Base-by-base conservation (phyloP, 2,113 vertebrate species). In the Oriolus oriolus region DNA sequence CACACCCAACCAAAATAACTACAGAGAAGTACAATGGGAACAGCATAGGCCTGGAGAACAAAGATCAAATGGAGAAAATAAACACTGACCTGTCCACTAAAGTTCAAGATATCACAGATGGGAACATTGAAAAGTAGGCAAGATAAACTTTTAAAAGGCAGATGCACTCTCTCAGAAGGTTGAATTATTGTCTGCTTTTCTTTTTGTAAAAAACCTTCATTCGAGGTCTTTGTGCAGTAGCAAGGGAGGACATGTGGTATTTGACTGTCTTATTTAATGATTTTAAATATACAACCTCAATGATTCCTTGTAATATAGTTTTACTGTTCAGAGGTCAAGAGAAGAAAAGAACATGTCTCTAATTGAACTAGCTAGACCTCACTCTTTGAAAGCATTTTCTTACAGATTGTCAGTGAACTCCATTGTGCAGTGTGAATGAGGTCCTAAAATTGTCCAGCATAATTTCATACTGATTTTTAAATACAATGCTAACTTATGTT, bases 1-100 rank as follows among this genome's bases (percentile, higher is more conserved):
- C 96, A 12, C 95, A 96, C 18, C 96, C 97, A 88, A 93, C 95
- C 54, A 98, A 96, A 95, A 93, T 97, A 86, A 97, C 97, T 44
- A 98, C 97, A 22, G 98, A 98, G 84, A 97, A 97, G 68, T 97
- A 96, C 96, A 99, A 99, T 65, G 99, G 98, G 60, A 99, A 96
- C 87, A 98, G 90, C 83, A 78, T 97, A 69, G 79, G 39, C 56
- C 92, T 97, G 78, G 98, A 98, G 75, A 98, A 96, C 56, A 98
- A 97, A 73, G 97, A 97, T 75, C 74, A 95, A 18, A 84, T 78
- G 18, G 97, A 96, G 64, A 98, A 97, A 75, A 91, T 80, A 82
- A 96, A 89, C 89, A 89, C 94, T 21, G 98, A 97, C 49, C 79
- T 98, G 33, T 97, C 98, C 49, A 87, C 83, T 93, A 98, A 97